Evolutionary conservation across 2,888 invertebrate genomes (phyloP).

Genomic region (Dasypogon diadema): DNA sequence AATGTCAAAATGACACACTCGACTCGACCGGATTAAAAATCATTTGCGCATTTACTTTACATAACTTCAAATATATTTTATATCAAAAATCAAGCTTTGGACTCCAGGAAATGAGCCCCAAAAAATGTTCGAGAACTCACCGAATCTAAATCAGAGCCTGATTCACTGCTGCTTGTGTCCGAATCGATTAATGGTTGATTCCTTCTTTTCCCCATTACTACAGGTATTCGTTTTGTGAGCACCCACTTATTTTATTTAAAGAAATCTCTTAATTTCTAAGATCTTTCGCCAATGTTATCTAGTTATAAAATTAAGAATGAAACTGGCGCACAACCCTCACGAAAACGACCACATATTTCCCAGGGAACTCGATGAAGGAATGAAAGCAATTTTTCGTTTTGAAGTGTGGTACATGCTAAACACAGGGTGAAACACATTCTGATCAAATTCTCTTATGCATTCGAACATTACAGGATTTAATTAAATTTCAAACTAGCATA

Average conservation of each 20-base stretch:
- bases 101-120: background rate
- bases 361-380: conserved; percentile 31
- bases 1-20: conserved; percentile 32
- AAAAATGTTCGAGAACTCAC: conserved; percentile 71
- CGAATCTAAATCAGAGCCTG: conserved; percentile 84
- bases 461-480: too few relatives aligned
- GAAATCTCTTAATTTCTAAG: background rate
- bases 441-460: too few relatives aligned
- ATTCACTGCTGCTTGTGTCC: conserved; percentile 83
- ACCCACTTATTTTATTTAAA: background rate
- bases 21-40: conserved; percentile 6
- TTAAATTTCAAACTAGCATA: too few relatives aligned
- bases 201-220: conserved; percentile 84
- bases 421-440: too few relatives aligned
- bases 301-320: background rate
- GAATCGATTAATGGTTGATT: conserved; percentile 86
- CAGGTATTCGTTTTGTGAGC: background rate
- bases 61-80: background rate
- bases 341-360: conserved; percentile 34
- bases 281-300: background rate
- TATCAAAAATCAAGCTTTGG: background rate
- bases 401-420: background rate
- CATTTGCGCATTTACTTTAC: conserved; percentile 27
- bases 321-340: conserved; percentile 3
- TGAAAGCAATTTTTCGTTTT: conserved; percentile 2